Base-by-base conservation (phyloP, 2,797 vertebrate genomes). In the Bovichtus variegatus region DNA sequence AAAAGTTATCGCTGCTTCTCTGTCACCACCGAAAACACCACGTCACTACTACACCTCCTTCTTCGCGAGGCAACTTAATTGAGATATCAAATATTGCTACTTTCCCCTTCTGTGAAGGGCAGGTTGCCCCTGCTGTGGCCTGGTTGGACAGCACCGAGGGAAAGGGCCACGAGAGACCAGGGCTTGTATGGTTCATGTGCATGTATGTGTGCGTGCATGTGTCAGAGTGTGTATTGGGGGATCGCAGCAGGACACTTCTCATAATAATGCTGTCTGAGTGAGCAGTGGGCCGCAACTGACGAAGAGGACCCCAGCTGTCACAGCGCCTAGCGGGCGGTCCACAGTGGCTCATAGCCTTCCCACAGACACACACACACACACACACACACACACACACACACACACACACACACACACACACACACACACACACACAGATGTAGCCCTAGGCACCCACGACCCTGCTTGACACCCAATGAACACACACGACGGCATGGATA, bases 261-360 rank as follows among this genome's bases (percentile, higher is more conserved):
- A 91, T 92, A 93, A 92, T 91, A 92, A 93, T 84, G 85, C 88
- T 93, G 92, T 94, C 94, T 93, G 59, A 79, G 86, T 51, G 89
- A 92, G 94, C 93, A 94, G 88, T 90, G 86, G 91, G 89, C 93
- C 84, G 85, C 87, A 88, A 91, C 92, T 93, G 93, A 94, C 89
- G 78, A 90, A 83, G 83, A 89, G 79, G 87, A 89, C 87, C 92
- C 91, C 85, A 84, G 89, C 92, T 94, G 87, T 94, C 92, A 93
- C 64, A 50, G 72, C 84, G 80, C 90, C 71, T 85, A 78, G 87
- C 87, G 66, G 92, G 89, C 76, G 80, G 90, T 91, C 88, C 71
- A 46, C 78, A 63, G 77, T 68, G 85, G 60, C 89, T 86, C 80
- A 38, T 58, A 76, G 74, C 82, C 62, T 78, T 51, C 38, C 63